These are phyloP conservation scores for Melinopterus prodromus DNA, from an alignment of 2,888 invertebrate species.

Conservation along the genomic window DNA sequence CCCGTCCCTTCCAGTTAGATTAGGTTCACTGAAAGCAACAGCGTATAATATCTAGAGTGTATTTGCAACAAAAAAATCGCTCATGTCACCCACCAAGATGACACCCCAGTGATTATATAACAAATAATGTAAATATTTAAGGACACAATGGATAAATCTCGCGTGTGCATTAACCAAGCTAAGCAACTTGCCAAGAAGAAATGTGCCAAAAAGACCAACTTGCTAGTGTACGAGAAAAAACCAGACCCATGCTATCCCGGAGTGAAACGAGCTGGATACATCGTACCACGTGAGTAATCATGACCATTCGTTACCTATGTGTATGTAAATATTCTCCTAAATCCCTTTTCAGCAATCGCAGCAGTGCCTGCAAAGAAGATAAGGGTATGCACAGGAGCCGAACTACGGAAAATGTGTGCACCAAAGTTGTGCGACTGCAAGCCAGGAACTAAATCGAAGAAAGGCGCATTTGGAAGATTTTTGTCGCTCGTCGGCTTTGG, in stretches of 20 bases:
- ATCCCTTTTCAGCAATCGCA: conserved; percentile 36
- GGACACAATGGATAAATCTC: conserved; percentile 41
- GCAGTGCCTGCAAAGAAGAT: conserved; percentile 48
- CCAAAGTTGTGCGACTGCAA: conserved; percentile 55
- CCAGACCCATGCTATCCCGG: conserved; percentile 40
- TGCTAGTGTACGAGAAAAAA: conserved; percentile 47
- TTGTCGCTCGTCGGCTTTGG: conserved; percentile 47
- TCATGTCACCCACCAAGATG: neutral
- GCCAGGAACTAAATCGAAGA: conserved; percentile 35
- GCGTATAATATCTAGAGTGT: neutral
- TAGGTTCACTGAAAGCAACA: too few relatives aligned
- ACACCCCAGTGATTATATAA: neutral
- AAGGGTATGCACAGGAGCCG: conserved; percentile 57
- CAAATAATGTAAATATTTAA: conserved; percentile 7
- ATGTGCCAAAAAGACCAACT: conserved; percentile 48
- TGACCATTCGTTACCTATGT: neutral
- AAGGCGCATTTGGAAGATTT: conserved; percentile 36
- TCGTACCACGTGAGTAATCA: conserved; percentile 34
- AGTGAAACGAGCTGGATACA: conserved; percentile 33
- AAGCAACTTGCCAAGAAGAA: conserved; percentile 54
- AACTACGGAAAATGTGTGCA: conserved; percentile 54
- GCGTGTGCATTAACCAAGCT: conserved; percentile 48
- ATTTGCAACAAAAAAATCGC: neutral
- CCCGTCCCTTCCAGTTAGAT: too few relatives aligned
- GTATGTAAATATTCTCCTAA: neutral